Conservation (phyloP, 2,113 vertebrate species). For the Pipa parva region DNA sequence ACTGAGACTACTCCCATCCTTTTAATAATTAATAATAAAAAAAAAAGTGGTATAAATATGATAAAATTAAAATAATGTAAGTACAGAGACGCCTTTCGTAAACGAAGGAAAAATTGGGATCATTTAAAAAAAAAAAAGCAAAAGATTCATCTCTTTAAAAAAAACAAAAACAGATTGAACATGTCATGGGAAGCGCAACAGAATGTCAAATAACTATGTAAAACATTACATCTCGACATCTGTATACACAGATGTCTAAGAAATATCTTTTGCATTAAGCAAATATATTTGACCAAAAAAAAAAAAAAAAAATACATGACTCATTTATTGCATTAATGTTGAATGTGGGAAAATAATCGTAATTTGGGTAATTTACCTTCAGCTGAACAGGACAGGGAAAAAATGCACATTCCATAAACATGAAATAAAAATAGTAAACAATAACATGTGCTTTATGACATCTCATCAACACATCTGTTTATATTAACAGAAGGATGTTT, state of each 20-base stretch:
- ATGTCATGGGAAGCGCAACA: constrained; percentile 50
- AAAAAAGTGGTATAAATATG: no score
- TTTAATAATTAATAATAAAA: no score
- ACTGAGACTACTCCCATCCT: no score
- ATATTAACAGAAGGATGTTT: constrained; percentile 17
- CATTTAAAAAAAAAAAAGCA: constrained; percentile 23
- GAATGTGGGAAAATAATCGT: constrained; percentile 58
- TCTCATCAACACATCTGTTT: constrained; percentile 18
- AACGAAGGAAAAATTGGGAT: no score
- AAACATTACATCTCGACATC: constrained; percentile 59
- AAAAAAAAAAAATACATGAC: constrained; percentile 58
- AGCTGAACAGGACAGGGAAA: constrained; percentile 46
- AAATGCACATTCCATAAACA: constrained; percentile 38
- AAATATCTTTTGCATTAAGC: constrained; percentile 47
- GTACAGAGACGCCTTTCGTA: no score
- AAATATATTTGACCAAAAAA: constrained; percentile 46
- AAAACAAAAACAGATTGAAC: constrained; percentile 35
- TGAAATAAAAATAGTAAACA: not conserved
- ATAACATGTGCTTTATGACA: constrained; percentile 36
- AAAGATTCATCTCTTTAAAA: constrained; percentile 18
- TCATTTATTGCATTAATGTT: constrained; percentile 54
- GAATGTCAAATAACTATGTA: constrained; percentile 51
- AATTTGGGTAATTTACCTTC: constrained; percentile 60
- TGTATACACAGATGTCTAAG: constrained; percentile 64
- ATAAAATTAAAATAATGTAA: no score